phyloP scores from a whole-genome alignment of 2,113 vertebrate genomes.

The Anseranas semipalmata region DNA sequence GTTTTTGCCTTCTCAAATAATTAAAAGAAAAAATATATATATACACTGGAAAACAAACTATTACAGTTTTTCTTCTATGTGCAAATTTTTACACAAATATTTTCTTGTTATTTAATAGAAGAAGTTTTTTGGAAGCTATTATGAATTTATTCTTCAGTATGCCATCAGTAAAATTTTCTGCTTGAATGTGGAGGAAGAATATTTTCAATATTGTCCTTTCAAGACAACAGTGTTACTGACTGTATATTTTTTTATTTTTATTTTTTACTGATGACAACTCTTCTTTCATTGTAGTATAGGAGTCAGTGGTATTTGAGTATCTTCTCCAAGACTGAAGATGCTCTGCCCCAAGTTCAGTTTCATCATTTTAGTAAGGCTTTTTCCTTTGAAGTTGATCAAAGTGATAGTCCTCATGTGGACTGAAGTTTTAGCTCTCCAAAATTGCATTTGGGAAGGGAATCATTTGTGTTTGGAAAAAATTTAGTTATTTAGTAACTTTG shows the following conservation, averaged over 20 bases:
- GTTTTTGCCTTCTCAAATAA: neutral
- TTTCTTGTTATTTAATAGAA: neutral
- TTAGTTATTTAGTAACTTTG: neutral
- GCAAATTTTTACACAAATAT: neutral
- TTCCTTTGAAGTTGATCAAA: neutral
- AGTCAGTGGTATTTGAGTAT: neutral
- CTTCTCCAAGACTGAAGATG: neutral
- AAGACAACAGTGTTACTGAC: neutral
- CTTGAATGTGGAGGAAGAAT: neutral
- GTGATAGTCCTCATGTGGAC: neutral
- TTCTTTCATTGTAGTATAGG: neutral
- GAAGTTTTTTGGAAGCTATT: conserved; percentile 42
- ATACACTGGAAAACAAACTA: neutral
- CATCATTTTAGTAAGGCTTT: neutral
- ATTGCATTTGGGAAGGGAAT: neutral
- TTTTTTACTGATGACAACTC: neutral
- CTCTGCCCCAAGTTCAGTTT: neutral
- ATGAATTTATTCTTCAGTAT: neutral
- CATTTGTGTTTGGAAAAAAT: neutral
- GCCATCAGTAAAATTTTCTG: neutral
- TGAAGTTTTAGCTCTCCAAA: neutral
- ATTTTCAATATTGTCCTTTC: neutral
- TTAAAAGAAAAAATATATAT: neutral
- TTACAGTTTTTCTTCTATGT: neutral
- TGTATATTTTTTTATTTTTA: neutral